These are phyloP conservation scores for Agrilus planipennis DNA, from an alignment of 1,140 invertebrate genomes.

Conservation along the genomic window DNA sequence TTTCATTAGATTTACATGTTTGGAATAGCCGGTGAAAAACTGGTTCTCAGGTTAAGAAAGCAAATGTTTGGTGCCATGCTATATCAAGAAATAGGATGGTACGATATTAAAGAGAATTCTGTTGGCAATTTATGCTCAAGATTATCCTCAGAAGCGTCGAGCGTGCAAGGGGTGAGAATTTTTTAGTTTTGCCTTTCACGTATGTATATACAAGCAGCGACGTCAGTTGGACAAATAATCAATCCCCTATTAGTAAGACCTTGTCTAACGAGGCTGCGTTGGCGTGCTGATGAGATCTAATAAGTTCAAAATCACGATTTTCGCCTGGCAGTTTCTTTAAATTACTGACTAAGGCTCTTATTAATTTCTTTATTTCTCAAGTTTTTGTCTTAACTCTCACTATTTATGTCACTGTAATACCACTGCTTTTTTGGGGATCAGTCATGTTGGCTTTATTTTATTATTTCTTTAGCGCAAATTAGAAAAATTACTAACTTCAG, in stretches of 20 bases:
- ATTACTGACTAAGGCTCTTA: not conserved
- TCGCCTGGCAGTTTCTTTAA: not conserved
- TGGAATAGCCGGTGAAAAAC: constrained; percentile 52
- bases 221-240: not conserved
- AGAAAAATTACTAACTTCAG: constrained; percentile 5
- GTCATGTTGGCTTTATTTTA: not conserved
- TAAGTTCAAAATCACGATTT: not conserved
- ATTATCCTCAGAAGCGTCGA: constrained; percentile 60
- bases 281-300: not conserved
- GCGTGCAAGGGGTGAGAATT: constrained; percentile 51
- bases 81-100: constrained; percentile 62
- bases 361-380: not conserved
- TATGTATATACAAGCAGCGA: not conserved
- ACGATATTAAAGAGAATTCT: constrained; percentile 55
- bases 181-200: not conserved
- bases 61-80: constrained; percentile 53
- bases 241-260: too few relatives aligned
- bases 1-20: constrained; percentile 34
- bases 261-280: not conserved
- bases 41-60: constrained; percentile 54
- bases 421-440: not conserved
- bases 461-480: not conserved
- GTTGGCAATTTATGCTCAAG: constrained; percentile 55
- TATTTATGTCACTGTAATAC: not conserved
- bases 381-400: not conserved